Base-by-base conservation (phyloP, 1,140 invertebrate genomes). In the Zophobas atratus region DNA sequence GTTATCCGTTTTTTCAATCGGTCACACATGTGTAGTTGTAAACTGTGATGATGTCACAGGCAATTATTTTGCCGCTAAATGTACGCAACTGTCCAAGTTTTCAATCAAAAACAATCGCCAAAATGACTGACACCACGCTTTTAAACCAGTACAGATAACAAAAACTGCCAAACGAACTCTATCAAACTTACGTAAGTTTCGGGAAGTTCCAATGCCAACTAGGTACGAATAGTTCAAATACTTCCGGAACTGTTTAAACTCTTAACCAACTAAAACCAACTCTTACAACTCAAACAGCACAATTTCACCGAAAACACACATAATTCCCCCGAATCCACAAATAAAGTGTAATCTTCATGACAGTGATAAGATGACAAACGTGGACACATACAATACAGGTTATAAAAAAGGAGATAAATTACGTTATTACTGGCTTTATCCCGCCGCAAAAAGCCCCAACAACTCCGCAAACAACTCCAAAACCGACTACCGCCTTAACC, bases 21-120 rank as follows among this genome's bases (percentile, higher is more conserved):
- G 20, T 20, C 20, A 20, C 20, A 20, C 20, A 20, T 20, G 20
- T 20, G 20, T 20, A 46, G 43, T 46, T 46, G 43, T 3, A 46
- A 20, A 20, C 20, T 55, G 36, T 57, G 8, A 4, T 60, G 56
- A 60, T 36, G 56, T 60, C 56, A 60, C 56, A n/a, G 36, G 34
- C 56, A 60, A 60, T 60, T 60, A 60, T 60, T 60, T 60, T 60
- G 56, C 56, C 56, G 56, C 56, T 60, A 60, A 60, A 33, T 60
- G 56, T 60, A 60, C 56, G 34, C 6, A 60, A 39, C 56, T 46
- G 43, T 8, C 3, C 3, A 46, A 46, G 8, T 46, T 4, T 4
- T 46, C 43, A 46, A 46, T 3, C 43, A 46, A 46, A 3, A 46
- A 8, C 43, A 46, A 46, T 8, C 3, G 43, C 43, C 3, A 46